phyloP scores from a whole-genome alignment of 2,113 vertebrate species.

The human region GRCh38 chr5:6764001-6764500 shows the following conservation, averaged over 20 bases:
- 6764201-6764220: background rate
- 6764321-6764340: background rate
- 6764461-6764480: no score
- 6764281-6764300: background rate
- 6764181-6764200: background rate
- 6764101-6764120: no score
- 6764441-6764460: no score
- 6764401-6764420: background rate
- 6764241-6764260: background rate
- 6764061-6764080: fast-evolving
- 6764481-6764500: background rate
- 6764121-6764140: background rate
- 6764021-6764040: fast-evolving
- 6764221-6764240: background rate
- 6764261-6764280: background rate
- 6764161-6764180: background rate
- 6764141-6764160: background rate
- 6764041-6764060: background rate
- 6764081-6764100: no score
- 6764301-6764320: background rate
- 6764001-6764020: background rate
- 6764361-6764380: background rate
- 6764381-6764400: background rate
- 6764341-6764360: background rate
- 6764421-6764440: background rate